Conservation (phyloP, 2,113 vertebrate genomes). For the Ceuthmochares aereus region DNA sequence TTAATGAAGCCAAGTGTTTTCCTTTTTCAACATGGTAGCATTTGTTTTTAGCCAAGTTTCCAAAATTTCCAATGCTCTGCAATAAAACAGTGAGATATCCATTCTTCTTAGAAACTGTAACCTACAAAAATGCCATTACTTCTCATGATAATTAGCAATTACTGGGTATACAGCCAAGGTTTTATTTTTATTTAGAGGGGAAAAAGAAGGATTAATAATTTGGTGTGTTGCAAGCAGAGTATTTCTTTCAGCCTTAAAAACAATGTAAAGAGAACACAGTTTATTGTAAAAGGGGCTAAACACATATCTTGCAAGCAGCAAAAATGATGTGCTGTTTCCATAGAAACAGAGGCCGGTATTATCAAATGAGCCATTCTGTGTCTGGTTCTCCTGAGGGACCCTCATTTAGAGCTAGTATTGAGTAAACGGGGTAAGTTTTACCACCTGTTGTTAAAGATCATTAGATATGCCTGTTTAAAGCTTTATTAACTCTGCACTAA, state of each 20-base stretch:
- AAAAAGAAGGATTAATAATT: neutral
- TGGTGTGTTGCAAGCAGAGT: neutral
- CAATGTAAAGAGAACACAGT: conserved; percentile 44
- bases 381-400: conserved; percentile 46
- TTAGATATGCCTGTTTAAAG: conserved; percentile 47
- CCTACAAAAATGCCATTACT: neutral
- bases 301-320: conserved; percentile 64
- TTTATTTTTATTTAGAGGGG: neutral
- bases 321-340: conserved; percentile 77
- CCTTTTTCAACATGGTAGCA: neutral
- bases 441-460: conserved; percentile 41
- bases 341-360: conserved; percentile 76
- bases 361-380: conserved; percentile 61
- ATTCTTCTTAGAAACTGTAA: neutral
- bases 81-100: neutral
- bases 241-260: conserved; percentile 34
- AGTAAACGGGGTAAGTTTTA: conserved; percentile 44
- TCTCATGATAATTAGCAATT: neutral
- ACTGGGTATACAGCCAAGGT: neutral
- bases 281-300: conserved; percentile 73
- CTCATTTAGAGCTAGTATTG: conserved; percentile 60
- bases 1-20: neutral
- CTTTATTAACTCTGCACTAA: conserved; percentile 38
- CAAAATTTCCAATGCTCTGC: neutral
- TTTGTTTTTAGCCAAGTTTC: neutral